These are phyloP conservation scores for Coelopa frigida DNA, from an alignment of 1,140 invertebrate species.

Conservation along the genomic window DNA sequence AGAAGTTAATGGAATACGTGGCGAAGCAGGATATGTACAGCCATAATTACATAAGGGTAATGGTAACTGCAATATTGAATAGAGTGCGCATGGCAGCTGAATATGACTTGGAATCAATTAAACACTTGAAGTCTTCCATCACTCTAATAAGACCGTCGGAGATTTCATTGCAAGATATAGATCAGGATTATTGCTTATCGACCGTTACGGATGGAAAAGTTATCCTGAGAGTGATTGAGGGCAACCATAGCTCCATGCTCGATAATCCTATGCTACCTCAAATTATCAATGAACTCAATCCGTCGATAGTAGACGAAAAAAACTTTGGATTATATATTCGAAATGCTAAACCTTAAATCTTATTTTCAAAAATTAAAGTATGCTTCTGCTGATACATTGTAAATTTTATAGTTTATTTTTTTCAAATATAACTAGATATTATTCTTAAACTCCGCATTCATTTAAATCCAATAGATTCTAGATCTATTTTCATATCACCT, in stretches of 20 bases:
- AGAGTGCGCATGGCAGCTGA: constrained; percentile 51
- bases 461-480: too few relatives aligned
- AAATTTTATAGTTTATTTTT: too few relatives aligned
- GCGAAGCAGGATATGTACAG: constrained; percentile 45
- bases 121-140: constrained; percentile 51
- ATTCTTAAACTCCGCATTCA: too few relatives aligned
- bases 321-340: constrained; percentile 34
- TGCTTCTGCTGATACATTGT: background rate
- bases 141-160: constrained; percentile 57
- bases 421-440: background rate
- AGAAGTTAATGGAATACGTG: constrained; percentile 29
- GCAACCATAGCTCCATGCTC: constrained; percentile 64
- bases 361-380: background rate
- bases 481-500: too few relatives aligned
- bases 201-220: constrained; percentile 48
- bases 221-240: constrained; percentile 53
- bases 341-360: constrained; percentile 10
- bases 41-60: constrained; percentile 45
- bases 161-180: constrained; percentile 44
- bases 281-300: constrained; percentile 52
- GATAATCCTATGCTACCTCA: constrained; percentile 55
- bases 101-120: constrained; percentile 45
- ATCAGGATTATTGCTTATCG: constrained; percentile 59
- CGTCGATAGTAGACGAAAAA: constrained; percentile 33
- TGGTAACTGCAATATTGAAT: constrained; percentile 49